Percentiles rank a stretch among this genome's conserved stretches.
phyloP scores from a whole-genome alignment of 23 tunicate genomes.

The Styela plicata region DNA sequence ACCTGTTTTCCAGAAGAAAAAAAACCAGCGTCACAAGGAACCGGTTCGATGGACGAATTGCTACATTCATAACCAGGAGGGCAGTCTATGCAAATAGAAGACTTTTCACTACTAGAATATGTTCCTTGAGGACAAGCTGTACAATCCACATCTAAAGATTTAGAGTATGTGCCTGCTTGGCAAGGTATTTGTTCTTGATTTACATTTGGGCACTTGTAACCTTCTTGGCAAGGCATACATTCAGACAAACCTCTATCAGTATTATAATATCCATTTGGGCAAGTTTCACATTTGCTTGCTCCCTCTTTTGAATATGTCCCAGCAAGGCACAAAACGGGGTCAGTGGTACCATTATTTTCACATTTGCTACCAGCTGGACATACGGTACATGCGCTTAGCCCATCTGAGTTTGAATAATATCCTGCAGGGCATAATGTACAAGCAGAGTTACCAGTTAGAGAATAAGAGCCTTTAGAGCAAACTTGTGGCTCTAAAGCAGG shows the following conservation, averaged over 20 bases:
- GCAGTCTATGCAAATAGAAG: conserved; percentile 56
- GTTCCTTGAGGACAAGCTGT: conserved; percentile 50
- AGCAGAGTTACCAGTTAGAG: neutral
- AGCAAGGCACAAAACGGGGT: conserved; percentile 47
- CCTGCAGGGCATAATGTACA: conserved; percentile 46
- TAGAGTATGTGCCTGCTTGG: conserved; percentile 60
- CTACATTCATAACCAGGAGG: conserved; percentile 86
- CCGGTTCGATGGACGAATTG: conserved; percentile 20
- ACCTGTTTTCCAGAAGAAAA: conserved; percentile 19
- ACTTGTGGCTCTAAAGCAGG: conserved; percentile 32
- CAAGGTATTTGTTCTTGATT: conserved; percentile 19
- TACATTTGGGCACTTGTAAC: conserved; percentile 27
- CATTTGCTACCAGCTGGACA: conserved; percentile 39
- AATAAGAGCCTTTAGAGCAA: conserved; percentile 62
- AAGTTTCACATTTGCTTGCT: conserved; percentile 29
- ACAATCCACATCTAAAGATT: conserved; percentile 38
- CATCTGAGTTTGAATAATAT: conserved; percentile 32
- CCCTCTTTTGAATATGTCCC: conserved; percentile 63
- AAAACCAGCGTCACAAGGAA: conserved; percentile 53
- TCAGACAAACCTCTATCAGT: neutral
- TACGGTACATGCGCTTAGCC: conserved; percentile 4
- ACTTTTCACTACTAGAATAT: conserved; percentile 52
- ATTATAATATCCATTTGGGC: conserved; percentile 31
- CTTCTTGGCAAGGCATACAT: conserved; percentile 38
- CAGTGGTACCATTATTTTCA: conserved; percentile 27